Evolutionary conservation across 2,888 invertebrate species (phyloP).

Genomic region (Drosophila barbarae): DNA sequence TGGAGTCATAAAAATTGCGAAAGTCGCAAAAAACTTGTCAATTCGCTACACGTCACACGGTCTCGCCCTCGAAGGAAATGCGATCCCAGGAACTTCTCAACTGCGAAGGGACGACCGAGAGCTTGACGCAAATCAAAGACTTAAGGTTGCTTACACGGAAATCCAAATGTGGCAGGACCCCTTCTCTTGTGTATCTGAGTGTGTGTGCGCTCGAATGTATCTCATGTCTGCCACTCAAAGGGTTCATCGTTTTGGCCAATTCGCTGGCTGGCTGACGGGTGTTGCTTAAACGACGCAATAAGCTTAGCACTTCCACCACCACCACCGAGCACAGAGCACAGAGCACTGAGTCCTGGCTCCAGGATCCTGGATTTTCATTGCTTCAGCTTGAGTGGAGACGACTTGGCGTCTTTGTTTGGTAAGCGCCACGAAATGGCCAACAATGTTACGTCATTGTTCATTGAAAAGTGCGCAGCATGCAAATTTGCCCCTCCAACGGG

Average conservation of each 20-base stretch:
- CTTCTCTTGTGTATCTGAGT: slow-evolving; percentile 5
- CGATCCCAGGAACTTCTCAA: slow-evolving; percentile 46
- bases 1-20: slow-evolving; percentile 76
- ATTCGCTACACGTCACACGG: slow-evolving; percentile 66
- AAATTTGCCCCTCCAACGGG: slow-evolving; percentile 43
- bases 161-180: slow-evolving; percentile 47
- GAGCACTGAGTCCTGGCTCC: slow-evolving; percentile 7
- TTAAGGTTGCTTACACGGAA: slow-evolving; percentile 66
- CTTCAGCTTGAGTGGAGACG: slow-evolving; percentile 66
- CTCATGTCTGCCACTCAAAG: slow-evolving; percentile 55
- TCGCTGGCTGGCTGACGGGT: slow-evolving; percentile 53
- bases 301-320: slow-evolving; percentile 64
- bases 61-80: slow-evolving; percentile 18
- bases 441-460: slow-evolving; percentile 66
- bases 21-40: slow-evolving; percentile 60
- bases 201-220: slow-evolving; percentile 39
- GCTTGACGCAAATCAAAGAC: slow-evolving; percentile 60
- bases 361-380: slow-evolving; percentile 61
- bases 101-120: slow-evolving; percentile 30
- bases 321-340: background rate
- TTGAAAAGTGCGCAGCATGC: slow-evolving; percentile 69
- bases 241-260: slow-evolving; percentile 60
- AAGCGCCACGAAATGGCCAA: slow-evolving; percentile 49
- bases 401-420: slow-evolving; percentile 52
- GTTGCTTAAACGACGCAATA: slow-evolving; percentile 72